These are phyloP conservation scores for Zalophus californianus DNA, from an alignment of 2,797 vertebrate species.

Conservation along the genomic window DNA sequence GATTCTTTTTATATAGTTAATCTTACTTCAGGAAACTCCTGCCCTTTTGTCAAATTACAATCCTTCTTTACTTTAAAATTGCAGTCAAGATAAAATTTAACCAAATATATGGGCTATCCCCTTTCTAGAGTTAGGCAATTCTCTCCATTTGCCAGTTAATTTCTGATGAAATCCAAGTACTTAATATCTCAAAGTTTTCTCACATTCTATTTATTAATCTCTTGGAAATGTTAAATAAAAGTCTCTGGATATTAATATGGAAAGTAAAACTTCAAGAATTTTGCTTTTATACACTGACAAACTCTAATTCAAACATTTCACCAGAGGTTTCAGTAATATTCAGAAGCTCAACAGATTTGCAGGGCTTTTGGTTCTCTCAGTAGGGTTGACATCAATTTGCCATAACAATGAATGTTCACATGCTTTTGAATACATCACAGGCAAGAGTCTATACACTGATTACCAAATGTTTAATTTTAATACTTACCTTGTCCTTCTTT, in stretches of 20 bases:
- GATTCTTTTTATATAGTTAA: neutral
- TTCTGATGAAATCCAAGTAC: neutral
- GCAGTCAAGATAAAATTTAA: neutral
- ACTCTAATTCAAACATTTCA: neutral
- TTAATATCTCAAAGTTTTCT: neutral
- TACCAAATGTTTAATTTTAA: conserved; percentile 66
- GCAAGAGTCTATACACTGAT: conserved; percentile 35
- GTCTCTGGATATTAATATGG: neutral
- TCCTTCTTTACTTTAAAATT: neutral
- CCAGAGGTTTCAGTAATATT: conserved; percentile 21
- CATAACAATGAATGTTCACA: conserved; percentile 34
- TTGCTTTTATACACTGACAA: conserved; percentile 17
- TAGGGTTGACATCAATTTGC: conserved; percentile 11
- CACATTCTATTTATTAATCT: neutral
- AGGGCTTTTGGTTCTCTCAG: conserved; percentile 46
- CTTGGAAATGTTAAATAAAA: neutral
- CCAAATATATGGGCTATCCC: neutral
- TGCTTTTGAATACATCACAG: conserved; percentile 57
- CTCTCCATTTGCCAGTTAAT: neutral
- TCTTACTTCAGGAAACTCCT: neutral
- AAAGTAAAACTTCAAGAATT: neutral
- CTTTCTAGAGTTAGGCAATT: neutral
- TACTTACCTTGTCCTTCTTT: conserved; percentile 64
- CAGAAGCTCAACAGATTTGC: conserved; percentile 30
- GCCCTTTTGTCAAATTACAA: neutral